Base-by-base conservation (phyloP, 1,140 invertebrate species). In the Diplogasteroides magnus region DNA sequence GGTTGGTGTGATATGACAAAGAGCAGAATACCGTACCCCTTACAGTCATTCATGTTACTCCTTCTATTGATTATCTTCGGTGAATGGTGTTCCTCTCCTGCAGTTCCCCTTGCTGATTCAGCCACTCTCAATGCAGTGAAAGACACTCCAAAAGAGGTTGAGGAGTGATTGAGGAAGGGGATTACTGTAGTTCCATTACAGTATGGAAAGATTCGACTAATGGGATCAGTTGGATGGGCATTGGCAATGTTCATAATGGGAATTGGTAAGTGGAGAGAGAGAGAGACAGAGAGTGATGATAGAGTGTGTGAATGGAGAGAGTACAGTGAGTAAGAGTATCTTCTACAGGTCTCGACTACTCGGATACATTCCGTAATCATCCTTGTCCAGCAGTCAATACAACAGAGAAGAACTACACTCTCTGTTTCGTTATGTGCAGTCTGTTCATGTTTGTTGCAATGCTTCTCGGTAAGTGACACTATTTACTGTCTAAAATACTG, bases 171-270 rank as follows among this genome's bases (percentile, higher is more conserved):
- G n/a, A n/a, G n/a, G n/a, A n/a, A n/a, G n/a, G n/a, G n/a, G n/a
- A n/a, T n/a, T n/a, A n/a, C n/a, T n/a, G n/a, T n/a, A n/a, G n/a
- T 66, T 87, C 97, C 0, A 92, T 91, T 0, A 93, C 95, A 83
- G 84, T 98, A 98, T 82, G 94, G 94, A 0, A 90, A 94, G 74
- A 94, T 98, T 84, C 88, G 95, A 75, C 97, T 99, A 92, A 98
- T 97, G 82, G 96, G 96, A 0, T 97, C 94, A 31, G 85, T 97
- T 60, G 96, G 96, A 26, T 81, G 80, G 95, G 95, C 92, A 31
- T 84, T 98, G 69, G 91, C 94, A 14, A 98, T 98, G 95, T 97
- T 98, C 83, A 91, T 98, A 81, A 92, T 98, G 59, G 95, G 95
- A 48, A 94, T 96, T 75, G 37, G 37, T 48, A 19, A 48, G 37